A percentile compares a stretch with the other conserved stretches of the same genome.
These are phyloP conservation scores for Phaedon cochleariae DNA, from an alignment of 2,888 invertebrate species.

Conservation along the genomic window DNA sequence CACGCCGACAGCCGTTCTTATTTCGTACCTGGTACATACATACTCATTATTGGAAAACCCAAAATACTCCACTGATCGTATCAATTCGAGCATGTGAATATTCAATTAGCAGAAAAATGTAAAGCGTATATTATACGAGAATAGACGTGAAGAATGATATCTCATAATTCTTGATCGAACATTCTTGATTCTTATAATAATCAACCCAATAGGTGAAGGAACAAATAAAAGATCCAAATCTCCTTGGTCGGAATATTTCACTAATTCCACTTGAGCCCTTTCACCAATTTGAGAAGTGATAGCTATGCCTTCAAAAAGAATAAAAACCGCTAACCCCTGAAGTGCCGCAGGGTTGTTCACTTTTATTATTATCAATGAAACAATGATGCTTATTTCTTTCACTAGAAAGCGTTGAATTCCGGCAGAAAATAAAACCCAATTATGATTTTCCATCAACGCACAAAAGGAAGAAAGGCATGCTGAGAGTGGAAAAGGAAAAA, in stretches of 20 bases:
- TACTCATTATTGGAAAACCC: too few species aligned
- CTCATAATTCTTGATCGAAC: too few species aligned
- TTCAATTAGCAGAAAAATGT: too few species aligned
- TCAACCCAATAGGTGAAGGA: too few species aligned
- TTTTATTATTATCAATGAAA: background rate
- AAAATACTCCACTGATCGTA: too few species aligned
- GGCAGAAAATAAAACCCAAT: background rate
- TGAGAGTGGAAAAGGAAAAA: background rate
- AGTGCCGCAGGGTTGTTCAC: background rate
- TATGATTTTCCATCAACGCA: background rate
- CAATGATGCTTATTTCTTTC: background rate
- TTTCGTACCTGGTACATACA: too few species aligned
- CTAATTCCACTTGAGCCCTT: background rate
- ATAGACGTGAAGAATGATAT: too few species aligned
- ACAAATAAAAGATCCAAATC: background rate
- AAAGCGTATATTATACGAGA: too few species aligned
- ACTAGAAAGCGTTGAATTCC: background rate
- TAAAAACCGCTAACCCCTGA: background rate
- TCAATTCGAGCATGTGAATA: too few species aligned
- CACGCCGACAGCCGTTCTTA: too few species aligned
- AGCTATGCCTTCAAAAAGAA: background rate
- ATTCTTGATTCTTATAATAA: too few species aligned
- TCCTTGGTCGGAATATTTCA: background rate
- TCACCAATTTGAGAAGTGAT: background rate
- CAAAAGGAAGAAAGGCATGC: background rate